Evolutionary conservation across 2,888 invertebrate species (phyloP), one percentile per base, ranked within the genome.

Genomic region (Drosophila flavopinicola): DNA sequence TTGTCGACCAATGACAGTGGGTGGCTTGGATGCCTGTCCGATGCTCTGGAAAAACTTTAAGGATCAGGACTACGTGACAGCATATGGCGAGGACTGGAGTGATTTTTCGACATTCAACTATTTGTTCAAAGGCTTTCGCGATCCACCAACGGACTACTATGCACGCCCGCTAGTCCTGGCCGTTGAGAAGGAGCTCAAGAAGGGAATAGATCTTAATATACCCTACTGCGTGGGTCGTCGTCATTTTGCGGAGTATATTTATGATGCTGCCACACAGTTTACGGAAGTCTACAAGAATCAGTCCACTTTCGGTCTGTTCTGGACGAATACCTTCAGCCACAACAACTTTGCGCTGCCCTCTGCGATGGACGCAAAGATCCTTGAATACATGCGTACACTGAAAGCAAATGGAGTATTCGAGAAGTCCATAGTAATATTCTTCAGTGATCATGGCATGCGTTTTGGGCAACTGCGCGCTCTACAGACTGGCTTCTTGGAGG

Each of bases 81-180:
- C 94, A 1, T 96, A 95, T 76, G 95, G 94, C 0, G 97, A 97
- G 92, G 97, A 97, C 88, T 93, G 94, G 78, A 92, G 94, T 0
- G 75, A 77, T 0, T 94, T 95, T 6, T 94, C 94, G 41, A 96
- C 96, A 0, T 91, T 91, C 47, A 95, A 95, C 27, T 48, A 52
- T n/a, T 2, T 52, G 7, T 83, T 95, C 93, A 78, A 80, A 92
- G 95, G 95, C 0, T 97, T 97, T 85, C 91, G 92, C 0, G 89
- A 92, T 1, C 93, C 93, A 0, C 97, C 97, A 0, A 95, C 96
- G 0, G 96, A 97, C 87, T 95, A 96, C 79, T 97, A 97, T 74
- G 92, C 95, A 65, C 92, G 95, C 44, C 95, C 96, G 0, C 93
- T 95, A 70, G 93, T 95, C 61, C 75, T 94, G 10, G 95, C 95